Evolutionary conservation across 2,797 vertebrate genomes (phyloP), one percentile per base, ranked within the genome.

Genomic region (Siniperca obscura): DNA sequence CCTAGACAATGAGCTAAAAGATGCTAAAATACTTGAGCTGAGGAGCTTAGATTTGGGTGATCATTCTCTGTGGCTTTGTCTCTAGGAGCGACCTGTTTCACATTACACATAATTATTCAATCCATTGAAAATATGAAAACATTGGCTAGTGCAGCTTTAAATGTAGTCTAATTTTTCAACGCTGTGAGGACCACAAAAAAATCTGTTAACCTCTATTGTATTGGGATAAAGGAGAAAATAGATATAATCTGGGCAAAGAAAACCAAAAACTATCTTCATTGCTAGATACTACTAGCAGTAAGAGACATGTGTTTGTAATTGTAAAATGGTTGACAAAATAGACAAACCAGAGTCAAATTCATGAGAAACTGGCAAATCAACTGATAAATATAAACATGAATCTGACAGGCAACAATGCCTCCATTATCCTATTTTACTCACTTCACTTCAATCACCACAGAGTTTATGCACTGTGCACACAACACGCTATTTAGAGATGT

Each of bases 401-500:
- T 78, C 67, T 76, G 46, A 88, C 8, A 27, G 36, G n/a, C 21
- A 78, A 62, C 22, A 80, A 50, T 73, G 13, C n/a, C 38, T 74
- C 40, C 25, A 34, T 87, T 78, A 57, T 80, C 25, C 57, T 71
- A 13, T 66, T 71, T 61, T 40, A n/a, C 38, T 72, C 40, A 56
- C 7, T 40, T 78, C 27, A 30, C 30, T 78, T 22, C 36, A 70
- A 13, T 74, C 74, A 34, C 57, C 36, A 46, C 12, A 60, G 56
- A 80, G 70, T 73, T 46, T 34, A 56, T 79, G 61, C 85, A 27
- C 14, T 1, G 3, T 59, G 44, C 75, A 80, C 57, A 56, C 61
- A 60, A 60, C 44, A 38, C 74, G 34, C 60, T 83, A 76, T 82
- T 86, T 69, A 36, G 42, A 75, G 44, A 89, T 21, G 46, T 81